Percentiles rank a stretch among this genome's conserved stretches.
Conservation (phyloP, 2,797 vertebrate genomes). For the Notamacropus eugenii region DNA sequence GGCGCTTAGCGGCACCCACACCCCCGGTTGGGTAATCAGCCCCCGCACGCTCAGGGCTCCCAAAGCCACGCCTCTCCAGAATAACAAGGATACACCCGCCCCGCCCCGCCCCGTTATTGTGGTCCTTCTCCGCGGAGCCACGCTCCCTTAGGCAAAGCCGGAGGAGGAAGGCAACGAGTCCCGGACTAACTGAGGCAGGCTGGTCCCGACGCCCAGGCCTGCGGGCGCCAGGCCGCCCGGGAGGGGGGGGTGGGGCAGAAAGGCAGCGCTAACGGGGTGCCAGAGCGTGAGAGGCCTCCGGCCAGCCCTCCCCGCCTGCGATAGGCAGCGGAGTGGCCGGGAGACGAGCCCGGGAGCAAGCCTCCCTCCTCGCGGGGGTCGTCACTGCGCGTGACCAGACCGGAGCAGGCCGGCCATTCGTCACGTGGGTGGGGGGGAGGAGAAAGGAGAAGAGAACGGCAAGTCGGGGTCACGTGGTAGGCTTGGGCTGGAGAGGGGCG, state of each 20-base stretch:
- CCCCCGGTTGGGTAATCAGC: not conserved
- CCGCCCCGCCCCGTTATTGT: not conserved
- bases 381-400: not conserved
- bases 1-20: not conserved
- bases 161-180: not conserved
- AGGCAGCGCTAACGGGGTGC: not conserved
- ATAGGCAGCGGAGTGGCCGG: not conserved
- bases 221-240: not conserved
- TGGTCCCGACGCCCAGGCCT: not conserved
- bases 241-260: not conserved
- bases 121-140: not conserved
- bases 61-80: not conserved
- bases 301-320: not conserved
- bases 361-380: not conserved
- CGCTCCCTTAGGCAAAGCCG: not conserved
- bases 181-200: not conserved
- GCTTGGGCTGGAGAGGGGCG: not conserved
- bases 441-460: too few species aligned
- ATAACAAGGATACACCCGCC: not conserved
- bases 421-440: not conserved
- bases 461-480: not conserved
- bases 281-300: not conserved
- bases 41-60: not conserved
- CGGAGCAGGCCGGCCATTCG: not conserved
- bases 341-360: accelerated